Conservation (phyloP, 2,113 vertebrate genomes). For the Mesocricetus auratus region DNA sequence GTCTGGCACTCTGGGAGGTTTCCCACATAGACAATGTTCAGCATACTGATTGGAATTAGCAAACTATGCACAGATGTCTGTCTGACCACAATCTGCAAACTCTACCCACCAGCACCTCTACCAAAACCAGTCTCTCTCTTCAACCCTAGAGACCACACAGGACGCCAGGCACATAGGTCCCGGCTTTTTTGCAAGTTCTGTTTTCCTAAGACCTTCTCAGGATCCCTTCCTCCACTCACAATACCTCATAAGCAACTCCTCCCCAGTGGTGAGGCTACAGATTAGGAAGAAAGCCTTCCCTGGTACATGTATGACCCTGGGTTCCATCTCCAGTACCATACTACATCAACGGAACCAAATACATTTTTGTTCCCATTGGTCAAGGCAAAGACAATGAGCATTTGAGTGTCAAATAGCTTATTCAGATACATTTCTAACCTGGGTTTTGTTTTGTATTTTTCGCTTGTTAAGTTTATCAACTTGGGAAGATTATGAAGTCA, state of each 20-base stretch:
- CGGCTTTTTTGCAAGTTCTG: not conserved
- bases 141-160: fast-evolving
- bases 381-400: not conserved
- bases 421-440: not conserved
- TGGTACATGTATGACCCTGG: not conserved
- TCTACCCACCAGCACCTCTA: not conserved
- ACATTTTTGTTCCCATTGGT: not conserved
- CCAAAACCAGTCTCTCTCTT: not conserved
- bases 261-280: not conserved
- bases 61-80: not conserved
- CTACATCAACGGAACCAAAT: too few relatives aligned
- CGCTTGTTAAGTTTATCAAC: not conserved
- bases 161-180: not conserved
- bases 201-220: not conserved
- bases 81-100: not conserved
- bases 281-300: not conserved
- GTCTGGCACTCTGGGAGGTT: not conserved
- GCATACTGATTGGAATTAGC: not conserved
- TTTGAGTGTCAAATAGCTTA: not conserved
- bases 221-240: not conserved
- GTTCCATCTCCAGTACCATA: not conserved
- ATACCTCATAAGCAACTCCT: not conserved
- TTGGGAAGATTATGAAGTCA: not conserved
- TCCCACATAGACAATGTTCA: not conserved
- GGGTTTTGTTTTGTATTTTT: not conserved